phyloP scores from a whole-genome alignment of 2,888 invertebrate genomes.

The Chrysolina oricalcia region DNA sequence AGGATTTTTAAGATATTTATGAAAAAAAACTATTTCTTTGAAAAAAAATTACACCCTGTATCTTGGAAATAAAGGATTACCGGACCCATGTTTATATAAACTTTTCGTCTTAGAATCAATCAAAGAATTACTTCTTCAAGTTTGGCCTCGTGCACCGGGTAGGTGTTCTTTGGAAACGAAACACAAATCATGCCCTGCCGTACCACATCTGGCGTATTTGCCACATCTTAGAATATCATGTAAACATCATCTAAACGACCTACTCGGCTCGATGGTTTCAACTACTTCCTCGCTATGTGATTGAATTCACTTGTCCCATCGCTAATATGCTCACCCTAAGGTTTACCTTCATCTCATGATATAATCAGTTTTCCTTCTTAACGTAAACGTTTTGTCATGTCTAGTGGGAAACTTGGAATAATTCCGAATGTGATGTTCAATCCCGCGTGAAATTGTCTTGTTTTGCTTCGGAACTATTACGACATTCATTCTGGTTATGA shows the following conservation, averaged over 20 bases:
- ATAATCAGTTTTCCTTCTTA: constrained; percentile 40
- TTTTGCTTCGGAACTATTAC: constrained; percentile 25
- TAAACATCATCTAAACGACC: constrained; percentile 13
- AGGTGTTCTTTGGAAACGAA: no score
- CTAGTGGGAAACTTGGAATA: constrained; percentile 25
- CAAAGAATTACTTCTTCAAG: no score
- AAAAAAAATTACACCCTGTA: no score
- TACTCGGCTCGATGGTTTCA: background rate
- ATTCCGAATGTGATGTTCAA: constrained; percentile 35
- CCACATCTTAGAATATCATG: constrained; percentile 4
- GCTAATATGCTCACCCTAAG: constrained; percentile 33
- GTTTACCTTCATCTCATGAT: constrained; percentile 37
- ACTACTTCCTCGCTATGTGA: constrained; percentile 13
- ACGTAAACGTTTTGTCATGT: constrained; percentile 41
- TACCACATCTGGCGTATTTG: background rate
- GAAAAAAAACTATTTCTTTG: no score
- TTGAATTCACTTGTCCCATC: constrained; percentile 35
- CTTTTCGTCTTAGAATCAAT: no score
- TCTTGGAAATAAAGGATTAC: no score
- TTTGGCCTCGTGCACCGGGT: no score
- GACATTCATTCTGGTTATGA: constrained; percentile 30
- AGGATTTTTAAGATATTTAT: no score
- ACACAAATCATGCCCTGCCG: no score
- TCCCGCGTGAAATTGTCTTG: constrained; percentile 36
- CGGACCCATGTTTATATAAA: no score